Evolutionary conservation across 2,113 vertebrate species (phyloP), one percentile per base, ranked within the genome.

Genomic region (Hystrix cristata): DNA sequence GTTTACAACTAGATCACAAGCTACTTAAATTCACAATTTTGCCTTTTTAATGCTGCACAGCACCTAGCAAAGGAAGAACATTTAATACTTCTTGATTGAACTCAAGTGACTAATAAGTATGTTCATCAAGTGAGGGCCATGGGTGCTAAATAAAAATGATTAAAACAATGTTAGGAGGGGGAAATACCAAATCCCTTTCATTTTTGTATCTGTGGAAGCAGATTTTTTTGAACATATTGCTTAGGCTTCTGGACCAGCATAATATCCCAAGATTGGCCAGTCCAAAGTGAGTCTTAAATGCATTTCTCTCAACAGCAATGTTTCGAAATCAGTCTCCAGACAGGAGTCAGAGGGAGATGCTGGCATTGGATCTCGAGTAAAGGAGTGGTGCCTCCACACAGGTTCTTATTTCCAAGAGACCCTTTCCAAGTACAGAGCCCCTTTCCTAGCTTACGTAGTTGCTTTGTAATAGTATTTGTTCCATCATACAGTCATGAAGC

Each of bases 271-370:
- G 72, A 86, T 5, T 55, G 79, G 83, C 34, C 60, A 92, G 81
- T 69, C 95, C 48, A 90, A 93, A 94, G 79, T 34, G 62, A 90
- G 86, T 87, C 81, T 96, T 80, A 95, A 95, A 88, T 90, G 80
- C 80, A 85, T 76, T 92, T 95, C 90, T 91, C 60, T 92, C 62
- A 87, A 92, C 25, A 94, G 83, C 31, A 38, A 82, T 74, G 71
- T 78, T 96, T 76, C 92, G 90, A 96, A 95, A 87, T 76, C 62
- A 43, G 88, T 71, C 59, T 90, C 55, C 5, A 76, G 51, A 64
- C 46, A 64, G 53, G 19, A 78, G 60, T 34, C 71, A 60, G 79
- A 87, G 57, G 10, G 89, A 96, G 82, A 46, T 90, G 34, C 4
- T 87, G 25, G 38, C 80, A 31, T 94, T 60, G 25, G 67, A 82